These are phyloP conservation scores for Cirrhinus molitorella DNA, from an alignment of 2,797 vertebrate genomes.

Conservation along the genomic window DNA sequence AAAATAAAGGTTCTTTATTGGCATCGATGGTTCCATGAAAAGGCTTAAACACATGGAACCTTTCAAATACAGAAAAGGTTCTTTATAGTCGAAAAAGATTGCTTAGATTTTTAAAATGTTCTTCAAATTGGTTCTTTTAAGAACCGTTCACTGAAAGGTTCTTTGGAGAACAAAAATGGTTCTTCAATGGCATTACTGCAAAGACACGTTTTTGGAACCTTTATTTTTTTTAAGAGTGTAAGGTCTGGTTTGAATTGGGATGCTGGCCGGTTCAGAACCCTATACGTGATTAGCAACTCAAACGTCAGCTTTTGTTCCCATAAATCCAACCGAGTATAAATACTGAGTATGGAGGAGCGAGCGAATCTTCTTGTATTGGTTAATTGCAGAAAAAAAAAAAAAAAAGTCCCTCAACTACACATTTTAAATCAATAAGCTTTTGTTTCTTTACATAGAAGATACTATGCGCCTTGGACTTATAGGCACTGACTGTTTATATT, in stretches of 20 bases:
- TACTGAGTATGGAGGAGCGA: constrained; percentile 80
- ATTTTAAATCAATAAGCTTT: not conserved
- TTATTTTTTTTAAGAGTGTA: not conserved
- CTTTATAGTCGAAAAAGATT: no score
- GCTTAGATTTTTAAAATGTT: no score
- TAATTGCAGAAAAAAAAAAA: no score
- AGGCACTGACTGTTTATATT: not conserved
- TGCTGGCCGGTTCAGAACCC: constrained; percentile 56
- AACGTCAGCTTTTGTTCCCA: constrained; percentile 87
- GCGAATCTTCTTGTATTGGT: constrained; percentile 64
- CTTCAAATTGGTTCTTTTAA: no score
- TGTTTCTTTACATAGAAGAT: not conserved
- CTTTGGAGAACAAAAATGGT: no score
- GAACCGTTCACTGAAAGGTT: no score
- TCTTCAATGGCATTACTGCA: no score
- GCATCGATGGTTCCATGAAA: no score
- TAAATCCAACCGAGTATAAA: constrained; percentile 76
- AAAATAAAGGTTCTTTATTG: no score
- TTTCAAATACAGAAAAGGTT: no score
- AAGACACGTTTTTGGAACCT: no score
- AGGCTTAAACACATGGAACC: no score
- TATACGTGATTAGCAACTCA: constrained; percentile 89
- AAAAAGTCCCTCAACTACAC: constrained; percentile 24
- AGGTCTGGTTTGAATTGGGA: constrained; percentile 19
- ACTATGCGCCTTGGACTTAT: not conserved